phyloP scores from a whole-genome alignment of 1,140 invertebrate species.

The Dendroctonus valens region DNA sequence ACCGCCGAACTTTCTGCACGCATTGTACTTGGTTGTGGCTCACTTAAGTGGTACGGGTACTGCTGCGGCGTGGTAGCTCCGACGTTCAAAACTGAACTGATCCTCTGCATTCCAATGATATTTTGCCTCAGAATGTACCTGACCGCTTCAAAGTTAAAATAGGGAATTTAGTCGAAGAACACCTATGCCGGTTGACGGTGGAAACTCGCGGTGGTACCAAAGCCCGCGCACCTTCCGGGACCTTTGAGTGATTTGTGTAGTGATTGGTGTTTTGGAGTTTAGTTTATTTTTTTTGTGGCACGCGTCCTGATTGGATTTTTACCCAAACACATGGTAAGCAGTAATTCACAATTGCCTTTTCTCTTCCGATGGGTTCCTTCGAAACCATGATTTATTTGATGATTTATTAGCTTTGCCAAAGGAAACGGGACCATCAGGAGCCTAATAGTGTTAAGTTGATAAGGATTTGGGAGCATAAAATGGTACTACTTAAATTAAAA shows the following conservation, averaged over 20 bases:
- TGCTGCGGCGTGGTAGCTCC: constrained; percentile 12
- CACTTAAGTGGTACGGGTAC: constrained; percentile 32
- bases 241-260: constrained; percentile 20
- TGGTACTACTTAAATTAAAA: too few relatives aligned
- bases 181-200: constrained; percentile 44
- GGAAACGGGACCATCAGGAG: too few relatives aligned
- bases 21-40: constrained; percentile 40
- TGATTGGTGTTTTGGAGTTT: constrained; percentile 30
- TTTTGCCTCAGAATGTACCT: constrained; percentile 49
- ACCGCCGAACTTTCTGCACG: constrained; percentile 30
- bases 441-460: too few relatives aligned
- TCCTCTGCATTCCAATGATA: constrained; percentile 47
- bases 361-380: too few relatives aligned
- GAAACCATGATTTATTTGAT: too few relatives aligned
- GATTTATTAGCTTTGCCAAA: too few relatives aligned
- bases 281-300: constrained; percentile 22
- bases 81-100: constrained; percentile 33
- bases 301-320: constrained; percentile 36
- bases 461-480: too few relatives aligned
- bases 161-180: constrained; percentile 47
- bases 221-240: constrained; percentile 40
- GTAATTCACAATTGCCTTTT: not conserved
- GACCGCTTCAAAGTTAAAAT: constrained; percentile 47
- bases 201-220: constrained; percentile 33
- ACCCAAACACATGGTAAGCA: constrained; percentile 44